Percentiles rank a stretch among this genome's conserved stretches.
Conservation (phyloP, 2,888 invertebrate genomes). For the Anodontia alba region DNA sequence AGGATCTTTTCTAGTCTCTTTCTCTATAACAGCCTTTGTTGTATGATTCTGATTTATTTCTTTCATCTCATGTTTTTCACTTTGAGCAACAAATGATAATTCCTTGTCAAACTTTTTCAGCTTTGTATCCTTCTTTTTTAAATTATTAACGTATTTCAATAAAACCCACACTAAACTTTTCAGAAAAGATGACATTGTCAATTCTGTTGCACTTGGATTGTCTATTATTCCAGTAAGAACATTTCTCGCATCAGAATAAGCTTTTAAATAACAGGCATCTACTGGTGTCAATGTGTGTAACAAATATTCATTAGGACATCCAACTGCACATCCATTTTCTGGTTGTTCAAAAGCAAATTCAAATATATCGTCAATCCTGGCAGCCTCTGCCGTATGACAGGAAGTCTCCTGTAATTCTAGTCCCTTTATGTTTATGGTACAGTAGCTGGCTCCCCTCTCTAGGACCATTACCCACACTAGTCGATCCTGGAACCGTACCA, state of each 20-base stretch:
- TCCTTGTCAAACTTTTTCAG: conserved; percentile 47
- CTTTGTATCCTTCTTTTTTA: conserved; percentile 63
- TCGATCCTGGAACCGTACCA: conserved; percentile 86
- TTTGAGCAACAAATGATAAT: conserved; percentile 46
- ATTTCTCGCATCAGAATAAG: conserved; percentile 85
- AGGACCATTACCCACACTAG: conserved; percentile 85
- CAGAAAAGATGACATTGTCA: conserved; percentile 81
- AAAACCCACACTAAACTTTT: conserved; percentile 84
- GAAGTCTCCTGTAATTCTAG: conserved; percentile 86
- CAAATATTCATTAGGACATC: conserved; percentile 75
- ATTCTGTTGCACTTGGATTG: conserved; percentile 81
- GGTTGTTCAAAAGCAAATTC: conserved; percentile 83
- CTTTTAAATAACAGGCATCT: conserved; percentile 78
- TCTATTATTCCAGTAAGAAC: conserved; percentile 85
- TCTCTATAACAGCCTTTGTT: not conserved
- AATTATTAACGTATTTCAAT: conserved; percentile 78
- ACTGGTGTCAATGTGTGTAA: conserved; percentile 79
- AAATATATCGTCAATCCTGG: conserved; percentile 85
- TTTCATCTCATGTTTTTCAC: conserved; percentile 58
- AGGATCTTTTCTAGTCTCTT: conserved; percentile 28
- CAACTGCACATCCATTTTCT: conserved; percentile 55
- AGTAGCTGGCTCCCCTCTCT: conserved; percentile 84
- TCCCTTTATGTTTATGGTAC: conserved; percentile 84
- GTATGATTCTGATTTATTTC: conserved; percentile 32
- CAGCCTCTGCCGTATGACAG: conserved; percentile 86